Evolutionary conservation across 2,888 invertebrate species (phyloP).

Genomic region (Digitonthophagus gazella): DNA sequence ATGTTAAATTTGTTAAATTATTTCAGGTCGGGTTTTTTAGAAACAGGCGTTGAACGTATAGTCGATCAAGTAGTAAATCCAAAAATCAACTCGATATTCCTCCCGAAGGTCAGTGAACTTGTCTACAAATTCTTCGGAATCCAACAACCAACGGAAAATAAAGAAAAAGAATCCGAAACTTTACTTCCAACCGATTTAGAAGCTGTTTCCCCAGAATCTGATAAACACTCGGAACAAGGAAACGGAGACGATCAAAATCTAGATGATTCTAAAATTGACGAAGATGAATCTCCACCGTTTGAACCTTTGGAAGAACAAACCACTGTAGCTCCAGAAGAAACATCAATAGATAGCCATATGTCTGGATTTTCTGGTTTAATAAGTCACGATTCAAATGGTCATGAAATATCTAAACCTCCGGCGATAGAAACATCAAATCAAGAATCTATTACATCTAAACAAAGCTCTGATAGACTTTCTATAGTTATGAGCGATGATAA

Average conservation of each 20-base stretch:
- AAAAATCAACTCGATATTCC: constrained; percentile 83
- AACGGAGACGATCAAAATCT: constrained; percentile 44
- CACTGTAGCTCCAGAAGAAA: constrained; percentile 52
- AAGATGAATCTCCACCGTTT: constrained; percentile 66
- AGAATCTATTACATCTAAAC: constrained; percentile 62
- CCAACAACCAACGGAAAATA: constrained; percentile 58
- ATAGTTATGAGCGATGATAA: constrained; percentile 55
- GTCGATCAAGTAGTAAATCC: constrained; percentile 96
- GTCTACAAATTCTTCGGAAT: constrained; percentile 85
- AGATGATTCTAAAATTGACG: constrained; percentile 57
- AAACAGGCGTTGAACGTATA: constrained; percentile 89
- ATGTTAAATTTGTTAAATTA: constrained; percentile 10
- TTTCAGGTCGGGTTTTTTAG: constrained; percentile 80
- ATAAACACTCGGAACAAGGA: constrained; percentile 42
- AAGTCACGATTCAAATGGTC: constrained; percentile 54
- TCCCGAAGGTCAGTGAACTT: constrained; percentile 87
- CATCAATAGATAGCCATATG: constrained; percentile 58
- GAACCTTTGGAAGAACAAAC: constrained; percentile 57
- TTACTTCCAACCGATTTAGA: constrained; percentile 75
- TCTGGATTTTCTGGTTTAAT: constrained; percentile 58
- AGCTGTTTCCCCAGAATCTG: constrained; percentile 79
- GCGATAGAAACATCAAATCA: constrained; percentile 53
- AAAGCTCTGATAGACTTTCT: constrained; percentile 60
- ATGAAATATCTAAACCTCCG: constrained; percentile 34
- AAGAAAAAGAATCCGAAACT: constrained; percentile 38